Percentiles rank a stretch among this genome's conserved stretches.
Evolutionary conservation across 1,140 invertebrate genomes (phyloP).

Genomic region (Lepidurus couesii): DNA sequence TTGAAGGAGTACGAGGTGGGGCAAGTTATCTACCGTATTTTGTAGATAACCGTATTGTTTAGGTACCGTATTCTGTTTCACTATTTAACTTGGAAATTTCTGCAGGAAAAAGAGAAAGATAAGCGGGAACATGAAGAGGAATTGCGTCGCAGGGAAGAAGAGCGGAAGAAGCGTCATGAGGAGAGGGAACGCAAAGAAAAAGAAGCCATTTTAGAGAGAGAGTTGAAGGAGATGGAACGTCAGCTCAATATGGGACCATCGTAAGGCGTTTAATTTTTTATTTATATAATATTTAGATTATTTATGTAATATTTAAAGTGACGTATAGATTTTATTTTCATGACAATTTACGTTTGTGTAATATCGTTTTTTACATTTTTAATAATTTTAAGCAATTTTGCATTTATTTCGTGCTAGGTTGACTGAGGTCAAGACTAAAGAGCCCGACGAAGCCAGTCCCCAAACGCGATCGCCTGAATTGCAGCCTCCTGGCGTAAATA

Average conservation of each 20-base stretch:
- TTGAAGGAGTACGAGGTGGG: slow-evolving; percentile 68
- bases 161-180: slow-evolving; percentile 54
- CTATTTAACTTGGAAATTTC: slow-evolving; percentile 30
- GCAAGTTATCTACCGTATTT: slow-evolving; percentile 27
- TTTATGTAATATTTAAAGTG: too few species aligned
- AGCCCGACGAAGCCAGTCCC: not conserved
- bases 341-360: not conserved
- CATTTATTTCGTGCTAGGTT: not conserved
- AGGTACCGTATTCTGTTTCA: not conserved
- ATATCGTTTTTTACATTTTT: not conserved
- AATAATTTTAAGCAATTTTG: not conserved
- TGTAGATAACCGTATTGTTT: slow-evolving; percentile 7
- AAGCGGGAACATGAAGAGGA: slow-evolving; percentile 57
- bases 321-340: too few species aligned
- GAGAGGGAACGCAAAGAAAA: slow-evolving; percentile 43
- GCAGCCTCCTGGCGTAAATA: slow-evolving; percentile 32
- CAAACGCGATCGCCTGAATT: slow-evolving; percentile 28
- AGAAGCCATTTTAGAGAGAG: slow-evolving; percentile 30
- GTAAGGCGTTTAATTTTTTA: slow-evolving; percentile 30
- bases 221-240: slow-evolving; percentile 38
- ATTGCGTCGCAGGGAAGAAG: slow-evolving; percentile 52
- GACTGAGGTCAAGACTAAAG: not conserved
- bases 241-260: slow-evolving; percentile 36
- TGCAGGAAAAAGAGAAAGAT: slow-evolving; percentile 58
- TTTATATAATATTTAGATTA: too few species aligned